Evolutionary conservation across 2,797 vertebrate species (phyloP).

Genomic region (Babyrousa celebensis): DNA sequence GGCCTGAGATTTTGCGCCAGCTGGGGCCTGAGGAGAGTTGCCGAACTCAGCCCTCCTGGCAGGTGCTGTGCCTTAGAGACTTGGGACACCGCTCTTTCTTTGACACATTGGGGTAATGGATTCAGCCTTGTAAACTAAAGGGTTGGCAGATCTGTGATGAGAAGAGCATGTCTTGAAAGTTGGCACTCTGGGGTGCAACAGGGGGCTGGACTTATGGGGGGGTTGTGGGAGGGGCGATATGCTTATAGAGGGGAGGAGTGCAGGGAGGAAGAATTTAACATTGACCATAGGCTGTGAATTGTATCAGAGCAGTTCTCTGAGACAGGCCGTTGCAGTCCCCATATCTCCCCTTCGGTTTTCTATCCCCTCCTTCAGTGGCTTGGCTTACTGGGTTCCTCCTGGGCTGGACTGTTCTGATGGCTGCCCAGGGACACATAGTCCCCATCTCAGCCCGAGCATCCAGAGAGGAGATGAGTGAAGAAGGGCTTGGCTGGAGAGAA

Average conservation of each 20-base stretch:
- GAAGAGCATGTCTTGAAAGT: not conserved
- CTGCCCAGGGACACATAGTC: not conserved
- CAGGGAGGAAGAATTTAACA: not conserved
- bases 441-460: not conserved
- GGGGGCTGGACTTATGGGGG: not conserved
- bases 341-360: not conserved
- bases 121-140: not conserved
- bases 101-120: not conserved
- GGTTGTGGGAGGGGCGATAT: not conserved
- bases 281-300: not conserved
- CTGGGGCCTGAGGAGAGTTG: not conserved
- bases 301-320: not conserved
- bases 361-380: not conserved
- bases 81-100: not conserved
- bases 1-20: not conserved
- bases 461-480: not conserved
- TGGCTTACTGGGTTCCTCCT: not conserved
- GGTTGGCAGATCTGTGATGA: not conserved
- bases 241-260: not conserved
- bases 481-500: slow-evolving; percentile 12
- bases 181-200: not conserved
- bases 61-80: not conserved
- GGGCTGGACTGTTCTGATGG: not conserved
- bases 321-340: not conserved
- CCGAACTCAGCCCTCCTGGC: not conserved